Evolutionary conservation across 2,888 invertebrate species (phyloP).

Genomic region (Diarsia brunnea): DNA sequence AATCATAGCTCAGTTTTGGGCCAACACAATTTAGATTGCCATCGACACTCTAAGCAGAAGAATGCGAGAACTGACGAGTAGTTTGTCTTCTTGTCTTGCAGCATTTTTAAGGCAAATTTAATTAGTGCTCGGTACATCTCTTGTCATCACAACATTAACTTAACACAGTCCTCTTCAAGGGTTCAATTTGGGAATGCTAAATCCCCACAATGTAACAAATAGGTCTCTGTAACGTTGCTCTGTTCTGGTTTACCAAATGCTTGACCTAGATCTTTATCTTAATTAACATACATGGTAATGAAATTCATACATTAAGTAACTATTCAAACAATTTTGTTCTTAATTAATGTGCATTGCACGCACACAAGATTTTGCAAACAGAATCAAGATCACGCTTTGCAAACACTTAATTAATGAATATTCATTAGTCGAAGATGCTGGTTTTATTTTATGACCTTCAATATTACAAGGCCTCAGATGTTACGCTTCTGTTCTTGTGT

Average conservation of each 20-base stretch:
- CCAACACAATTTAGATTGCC: too few relatives aligned
- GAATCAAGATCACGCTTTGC: slow-evolving; percentile 30
- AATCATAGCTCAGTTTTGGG: too few relatives aligned
- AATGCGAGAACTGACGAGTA: too few relatives aligned
- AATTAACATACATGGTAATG: slow-evolving; percentile 2
- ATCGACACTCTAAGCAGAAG: too few relatives aligned
- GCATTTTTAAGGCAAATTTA: too few relatives aligned
- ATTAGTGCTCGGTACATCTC: too few relatives aligned
- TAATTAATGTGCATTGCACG: slow-evolving; percentile 28
- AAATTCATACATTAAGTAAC: slow-evolving; percentile 34
- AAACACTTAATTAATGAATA: slow-evolving; percentile 40
- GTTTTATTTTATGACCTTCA: slow-evolving; percentile 29
- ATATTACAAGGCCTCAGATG: slow-evolving; percentile 24
- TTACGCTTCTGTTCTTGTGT: not conserved
- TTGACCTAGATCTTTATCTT: slow-evolving; percentile 24
- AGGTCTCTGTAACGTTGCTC: not conserved
- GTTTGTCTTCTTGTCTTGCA: too few relatives aligned
- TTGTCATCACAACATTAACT: too few relatives aligned
- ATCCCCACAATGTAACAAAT: not conserved
- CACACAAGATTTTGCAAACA: slow-evolving; percentile 40
- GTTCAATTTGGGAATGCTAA: not conserved
- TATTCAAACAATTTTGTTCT: slow-evolving; percentile 30
- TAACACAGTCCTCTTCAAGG: too few relatives aligned
- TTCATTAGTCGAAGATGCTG: slow-evolving; percentile 29
- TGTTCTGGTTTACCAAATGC: not conserved